Evolutionary conservation across 2,797 vertebrate genomes (phyloP), one percentile per base, ranked within the genome.

Genomic region (Neosilurus hyrtlii): DNA sequence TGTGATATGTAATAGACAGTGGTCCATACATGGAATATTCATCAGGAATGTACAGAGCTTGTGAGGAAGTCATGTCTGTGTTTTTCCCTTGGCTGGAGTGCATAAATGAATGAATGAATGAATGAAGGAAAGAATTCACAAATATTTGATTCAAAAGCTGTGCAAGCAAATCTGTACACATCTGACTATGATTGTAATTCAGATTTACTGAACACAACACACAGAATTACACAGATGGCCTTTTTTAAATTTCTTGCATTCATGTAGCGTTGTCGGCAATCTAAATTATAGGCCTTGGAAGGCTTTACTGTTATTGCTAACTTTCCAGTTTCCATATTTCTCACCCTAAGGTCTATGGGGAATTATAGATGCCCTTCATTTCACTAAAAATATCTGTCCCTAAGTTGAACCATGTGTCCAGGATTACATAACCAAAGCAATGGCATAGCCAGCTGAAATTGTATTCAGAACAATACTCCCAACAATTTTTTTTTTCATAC

Each of bases 321-420:
- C 81, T 86, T 90, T 90, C 78, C 73, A 86, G 57, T 86, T 88
- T 89, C 66, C 84, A 83, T 86, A 76, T 89, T 87, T 84, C 85
- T 85, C 77, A 86, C 75, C 78, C 82, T 70, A 88, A 84, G 76
- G 83, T 84, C 72, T 88, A 86, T 86, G 83, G 82, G 52, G 10
- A 88, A 89, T 90, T 83, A 83, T 82, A 86, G 86, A 81, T 74
- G 82, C 91, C 85, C 68, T 90, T 89, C 80, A 84, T 87, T 70
- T 80, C 43, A 88, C 92, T 94, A 94, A 94, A 95, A 93, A 94
- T 94, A 94, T 89, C 90, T 82, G 66, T 57, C 86, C 85, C 74
- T 93, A 91, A 94, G 92, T 84, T 89, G 86, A 93, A 92, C 89
- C 93, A 92, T 91, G 88, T 94, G 92, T 79, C 81, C 30, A 9